phyloP scores from a whole-genome alignment of 2,888 invertebrate genomes.

The Ennomos erosarius region DNA sequence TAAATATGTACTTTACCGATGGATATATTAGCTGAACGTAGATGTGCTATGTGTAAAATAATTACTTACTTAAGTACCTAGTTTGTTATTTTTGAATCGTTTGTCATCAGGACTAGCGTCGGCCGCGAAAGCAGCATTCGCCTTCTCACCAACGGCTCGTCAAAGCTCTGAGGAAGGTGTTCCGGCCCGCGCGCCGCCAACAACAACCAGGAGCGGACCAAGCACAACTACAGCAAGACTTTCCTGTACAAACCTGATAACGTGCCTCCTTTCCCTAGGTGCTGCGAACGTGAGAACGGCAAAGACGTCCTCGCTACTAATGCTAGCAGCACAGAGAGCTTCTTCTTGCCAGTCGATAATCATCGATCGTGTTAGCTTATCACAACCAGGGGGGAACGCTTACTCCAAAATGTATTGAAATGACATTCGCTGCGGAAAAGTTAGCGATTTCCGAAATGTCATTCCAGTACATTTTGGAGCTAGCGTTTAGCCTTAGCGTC shows the following conservation, averaged over 20 bases:
- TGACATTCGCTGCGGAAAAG: too few species aligned
- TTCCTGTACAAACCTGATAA: slow-evolving; percentile 58
- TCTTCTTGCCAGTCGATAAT: slow-evolving; percentile 53
- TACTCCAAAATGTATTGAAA: too few species aligned
- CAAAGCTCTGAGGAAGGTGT: slow-evolving; percentile 76
- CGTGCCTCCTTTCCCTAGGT: slow-evolving; percentile 72
- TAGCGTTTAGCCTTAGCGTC: too few species aligned
- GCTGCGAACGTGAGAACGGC: slow-evolving; percentile 71
- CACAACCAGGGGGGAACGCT: too few species aligned
- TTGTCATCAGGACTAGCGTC: slow-evolving; percentile 65
- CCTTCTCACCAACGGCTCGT: slow-evolving; percentile 74
- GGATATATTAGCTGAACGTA: too few species aligned
- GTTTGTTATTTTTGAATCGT: neutral
- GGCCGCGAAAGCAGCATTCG: slow-evolving; percentile 78
- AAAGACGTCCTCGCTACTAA: slow-evolving; percentile 40
- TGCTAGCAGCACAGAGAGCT: slow-evolving; percentile 69
- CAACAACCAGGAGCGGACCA: slow-evolving; percentile 65
- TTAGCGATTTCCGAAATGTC: too few species aligned
- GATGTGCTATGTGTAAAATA: too few species aligned
- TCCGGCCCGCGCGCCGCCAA: slow-evolving; percentile 60
- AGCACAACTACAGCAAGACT: slow-evolving; percentile 71
- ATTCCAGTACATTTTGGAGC: too few species aligned
- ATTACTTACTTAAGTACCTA: too few species aligned
- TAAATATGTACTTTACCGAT: too few species aligned
- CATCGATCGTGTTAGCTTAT: neutral